Conservation (phyloP, 2,113 vertebrate species). For the Cinclus mexicanus region DNA sequence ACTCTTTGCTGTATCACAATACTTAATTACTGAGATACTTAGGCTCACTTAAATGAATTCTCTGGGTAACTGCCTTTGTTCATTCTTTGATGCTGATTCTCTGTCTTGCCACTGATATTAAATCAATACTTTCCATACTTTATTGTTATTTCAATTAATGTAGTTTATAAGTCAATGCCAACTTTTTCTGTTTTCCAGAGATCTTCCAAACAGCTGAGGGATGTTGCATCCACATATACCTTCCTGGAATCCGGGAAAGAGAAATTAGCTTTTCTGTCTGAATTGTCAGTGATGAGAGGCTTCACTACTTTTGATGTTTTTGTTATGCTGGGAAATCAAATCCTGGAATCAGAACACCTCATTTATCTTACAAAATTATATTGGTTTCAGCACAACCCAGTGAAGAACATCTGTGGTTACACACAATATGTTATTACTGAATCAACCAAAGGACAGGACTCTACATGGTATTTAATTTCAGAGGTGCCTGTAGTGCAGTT, state of each 20-base stretch:
- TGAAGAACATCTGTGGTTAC: slow-evolving; percentile 6
- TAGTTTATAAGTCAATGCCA: not conserved
- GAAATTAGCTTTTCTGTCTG: not conserved
- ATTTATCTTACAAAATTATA: slow-evolving; percentile 24
- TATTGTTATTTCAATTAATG: not conserved
- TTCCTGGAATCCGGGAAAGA: not conserved
- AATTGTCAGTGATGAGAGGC: not conserved
- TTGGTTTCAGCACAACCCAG: not conserved
- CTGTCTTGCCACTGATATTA: not conserved
- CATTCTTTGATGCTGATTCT: not conserved
- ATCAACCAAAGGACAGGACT: not conserved
- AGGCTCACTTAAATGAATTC: not conserved
- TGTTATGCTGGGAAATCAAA: not conserved
- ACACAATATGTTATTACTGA: not conserved
- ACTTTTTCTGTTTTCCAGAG: not conserved
- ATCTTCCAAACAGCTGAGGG: not conserved
- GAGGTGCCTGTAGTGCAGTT: not conserved
- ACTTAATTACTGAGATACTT: not conserved
- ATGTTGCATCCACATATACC: not conserved
- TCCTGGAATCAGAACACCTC: slow-evolving; percentile 4
- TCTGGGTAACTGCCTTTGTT: not conserved
- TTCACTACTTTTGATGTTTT: not conserved
- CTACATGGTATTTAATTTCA: not conserved
- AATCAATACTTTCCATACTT: not conserved
- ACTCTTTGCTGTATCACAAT: not conserved